Evolutionary conservation across 30 jellyfish, hydroid and myxozoan species (phyloP), one percentile per base, ranked within the genome.

Genomic region (Hydractinia echinata): DNA sequence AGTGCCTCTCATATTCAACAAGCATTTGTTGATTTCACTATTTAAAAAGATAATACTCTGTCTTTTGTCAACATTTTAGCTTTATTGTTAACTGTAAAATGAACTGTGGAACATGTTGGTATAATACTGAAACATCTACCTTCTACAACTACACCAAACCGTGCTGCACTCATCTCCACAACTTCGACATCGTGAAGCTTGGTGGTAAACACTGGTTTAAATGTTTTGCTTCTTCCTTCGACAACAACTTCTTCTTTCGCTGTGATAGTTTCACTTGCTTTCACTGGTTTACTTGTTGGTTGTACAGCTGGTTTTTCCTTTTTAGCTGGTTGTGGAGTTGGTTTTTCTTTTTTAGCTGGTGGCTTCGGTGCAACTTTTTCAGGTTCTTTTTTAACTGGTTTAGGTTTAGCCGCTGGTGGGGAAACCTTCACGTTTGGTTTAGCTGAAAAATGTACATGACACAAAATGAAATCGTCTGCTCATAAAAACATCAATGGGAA

Each of bases 101-200:
- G 44, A 30, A 30, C 2, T 30, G 44, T 30, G 44, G 44, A 30
- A 30, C 44, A 30, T 30, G 44, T 30, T 30, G 44, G 2, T 30
- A 30, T 30, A 30, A 30, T 30, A 30, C 44, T 30, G 2, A 30
- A 30, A 30, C 44, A 30, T 30, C 44, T 56, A 76, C 97, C 96
- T 49, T 76, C 89, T 69, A 83, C 95, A 39, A 55, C 76, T n/a
- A 88, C 96, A 15, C 82, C 96, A 84, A 94, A 83, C 15, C 84
- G 82, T 10, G 92, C 99, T 60, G 99, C 96, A 77, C 96, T 84
- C 19, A 94, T 87, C 67, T 88, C 96, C 13, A 87, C 81, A 13
- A 84, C 94, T 56, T 94, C 99, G 7, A 84, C 76, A 79, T 94
- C 96, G 30, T 77, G 87, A 67, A 94, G 76, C 73, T 88, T 94